Conservation (phyloP, 2,888 invertebrate genomes). For the Eupithecia tripunctaria region DNA sequence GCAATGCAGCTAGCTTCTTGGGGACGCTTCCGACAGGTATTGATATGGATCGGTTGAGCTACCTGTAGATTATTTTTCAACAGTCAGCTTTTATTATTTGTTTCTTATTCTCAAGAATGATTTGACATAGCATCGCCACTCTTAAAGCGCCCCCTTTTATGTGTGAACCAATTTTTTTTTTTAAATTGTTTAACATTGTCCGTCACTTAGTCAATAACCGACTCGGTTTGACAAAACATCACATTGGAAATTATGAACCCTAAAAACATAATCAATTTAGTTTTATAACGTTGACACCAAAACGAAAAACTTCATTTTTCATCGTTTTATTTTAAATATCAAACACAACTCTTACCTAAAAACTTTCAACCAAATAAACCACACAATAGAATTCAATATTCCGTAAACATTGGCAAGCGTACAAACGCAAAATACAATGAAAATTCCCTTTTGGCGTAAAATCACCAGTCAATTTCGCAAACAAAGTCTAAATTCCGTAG, state of each 20-base stretch:
- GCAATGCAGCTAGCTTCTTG: no score
- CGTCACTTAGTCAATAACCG: no score
- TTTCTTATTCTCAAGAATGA: no score
- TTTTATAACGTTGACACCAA: not conserved
- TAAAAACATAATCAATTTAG: not conserved
- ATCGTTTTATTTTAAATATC: not conserved
- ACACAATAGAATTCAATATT: conserved; percentile 8
- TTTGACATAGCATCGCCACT: no score
- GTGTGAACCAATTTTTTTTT: no score
- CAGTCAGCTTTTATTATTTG: no score
- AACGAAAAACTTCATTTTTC: not conserved
- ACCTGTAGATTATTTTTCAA: no score
- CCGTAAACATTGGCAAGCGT: not conserved
- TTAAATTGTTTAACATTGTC: not conserved
- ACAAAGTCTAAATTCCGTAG: conserved; percentile 23
- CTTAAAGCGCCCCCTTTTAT: no score
- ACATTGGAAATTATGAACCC: not conserved
- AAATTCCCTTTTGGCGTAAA: conserved; percentile 22
- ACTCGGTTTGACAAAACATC: no score
- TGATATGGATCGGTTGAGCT: no score
- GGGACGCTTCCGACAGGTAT: no score
- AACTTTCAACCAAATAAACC: not conserved
- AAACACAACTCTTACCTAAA: not conserved
- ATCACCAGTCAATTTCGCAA: conserved; percentile 26
- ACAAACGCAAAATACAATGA: not conserved